Evolutionary conservation across 2,113 vertebrate genomes (phyloP), one percentile per base, ranked within the genome.

Genomic region (Scophthalmus maximus): DNA sequence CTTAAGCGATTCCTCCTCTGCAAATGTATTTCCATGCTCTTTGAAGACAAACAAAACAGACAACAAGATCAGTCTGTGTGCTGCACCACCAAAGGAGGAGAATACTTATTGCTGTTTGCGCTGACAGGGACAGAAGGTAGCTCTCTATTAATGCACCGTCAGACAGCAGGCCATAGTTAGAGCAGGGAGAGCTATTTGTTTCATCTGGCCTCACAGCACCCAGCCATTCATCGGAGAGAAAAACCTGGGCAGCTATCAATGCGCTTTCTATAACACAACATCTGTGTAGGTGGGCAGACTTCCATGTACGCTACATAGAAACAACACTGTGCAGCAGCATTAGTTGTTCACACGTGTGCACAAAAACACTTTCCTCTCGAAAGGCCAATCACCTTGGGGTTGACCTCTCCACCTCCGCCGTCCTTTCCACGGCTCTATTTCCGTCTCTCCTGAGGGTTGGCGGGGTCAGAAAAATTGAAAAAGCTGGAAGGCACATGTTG

Each of bases 141-240:
- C 34, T 67, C 2, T 11, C 60, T 70, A 66, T 55, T 59, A 66
- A 83, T 59, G 74, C 68, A 26, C 59, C 71, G 6, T 78, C 60
- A 73, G 55, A 68, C 32, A 52, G 58, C 15, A 1, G 52, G 36
- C 50, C 32, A 46, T 53, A 69, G 78, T 75, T 55, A 64, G 70
- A 78, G 73, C 44, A 59, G 26, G 27, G 66, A 64, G 67, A 73
- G 69, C 56, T 65, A 75, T 85, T 81, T 79, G 78, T 89, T 89
- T 85, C 52, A 83, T 76, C 71, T 69, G 30, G 76, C 74, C 81
- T 72, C 58, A 25, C 56, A 38, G 50, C 58, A 50, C 66, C 30
- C 55, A 3, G 67, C 73, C 71, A 87, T 88, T 86, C 50, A 86
- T 90, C 88, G 84, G 60, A 76, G 8, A 56, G 76, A 70, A 68